Percentiles rank a stretch among this genome's conserved stretches.
Evolutionary conservation across 2,113 vertebrate genomes (phyloP).

Genomic region (Scalopus aquaticus): DNA sequence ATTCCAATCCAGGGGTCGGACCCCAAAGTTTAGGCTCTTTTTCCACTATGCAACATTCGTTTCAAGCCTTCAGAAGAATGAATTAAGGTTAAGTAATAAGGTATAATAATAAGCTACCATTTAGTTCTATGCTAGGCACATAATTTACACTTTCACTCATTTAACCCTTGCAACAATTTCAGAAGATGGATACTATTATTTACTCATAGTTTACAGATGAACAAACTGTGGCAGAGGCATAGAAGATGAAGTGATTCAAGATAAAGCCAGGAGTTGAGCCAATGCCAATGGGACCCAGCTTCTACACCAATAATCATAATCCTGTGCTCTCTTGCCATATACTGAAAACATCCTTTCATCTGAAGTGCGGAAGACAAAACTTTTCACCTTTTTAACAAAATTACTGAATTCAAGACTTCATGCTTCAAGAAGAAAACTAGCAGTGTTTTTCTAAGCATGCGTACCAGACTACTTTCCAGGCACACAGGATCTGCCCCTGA

Average conservation of each 20-base stretch:
- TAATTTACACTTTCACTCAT: neutral
- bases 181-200: neutral
- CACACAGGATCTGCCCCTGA: constrained; percentile 10
- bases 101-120: neutral
- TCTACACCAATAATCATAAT: neutral
- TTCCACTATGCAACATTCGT: neutral
- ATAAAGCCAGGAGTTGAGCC: neutral
- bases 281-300: neutral
- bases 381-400: constrained; percentile 34
- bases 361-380: constrained; percentile 27
- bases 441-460: constrained; percentile 1
- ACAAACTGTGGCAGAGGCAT: constrained; percentile 33
- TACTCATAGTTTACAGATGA: constrained; percentile 1
- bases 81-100: neutral
- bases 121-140: neutral
- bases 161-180: neutral
- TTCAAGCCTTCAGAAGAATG: neutral
- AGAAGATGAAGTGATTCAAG: neutral
- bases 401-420: neutral
- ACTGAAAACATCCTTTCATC: neutral
- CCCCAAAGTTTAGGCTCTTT: neutral
- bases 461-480: constrained; percentile 36
- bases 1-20: neutral
- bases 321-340: neutral
- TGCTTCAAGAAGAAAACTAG: constrained; percentile 14